Base-by-base conservation (phyloP, 1,140 invertebrate genomes). In the Drosophila sturtevanti region DNA sequence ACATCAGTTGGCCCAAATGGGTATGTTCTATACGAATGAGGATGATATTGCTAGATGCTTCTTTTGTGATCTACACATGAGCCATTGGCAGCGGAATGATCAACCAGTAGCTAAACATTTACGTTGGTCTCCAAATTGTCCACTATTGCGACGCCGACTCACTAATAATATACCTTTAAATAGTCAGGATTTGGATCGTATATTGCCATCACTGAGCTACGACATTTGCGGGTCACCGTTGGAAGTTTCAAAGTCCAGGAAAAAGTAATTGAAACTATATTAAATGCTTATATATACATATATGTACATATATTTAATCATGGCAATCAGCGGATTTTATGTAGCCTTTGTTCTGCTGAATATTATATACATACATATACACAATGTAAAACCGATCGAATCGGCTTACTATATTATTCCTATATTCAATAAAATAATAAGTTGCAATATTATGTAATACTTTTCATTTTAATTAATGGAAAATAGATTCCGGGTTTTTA, bases 51-150 rank as follows among this genome's bases (percentile, higher is more conserved):
- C 98, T 0, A 95, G 95, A 68, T 99, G 98, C 91, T 95, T 95
- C 38, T 98, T 96, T 92, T 98, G 97, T 91, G 94, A 95, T 38
- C 94, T 97, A 9, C 96, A 97, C 91, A 95, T 98, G 52, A 95
- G 95, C 68, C 92, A 93, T 65, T 98, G 97, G 97, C 94, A 95
- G 67, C 92, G 92, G 64, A 95, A 94, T 6, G 97, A 98, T 92
- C 94, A 95, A 80, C 96, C 97, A 0, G 94, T 95, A 80, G 92
- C 93, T 10, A 97, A 98, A 89, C 98, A 98, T 92, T 93, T 94
- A 54, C 93, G 94, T 27, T 97, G 96, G 95, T 95, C 95, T 10
- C 95, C 95, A 2, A 93, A 95, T 52, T 98, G 97, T 90, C 94
- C 95, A 1, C 95, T 97, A 79, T 90, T 97, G 24, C 91, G 93